Conservation (phyloP, 1,140 invertebrate species). For the Rhysida immarginata region DNA sequence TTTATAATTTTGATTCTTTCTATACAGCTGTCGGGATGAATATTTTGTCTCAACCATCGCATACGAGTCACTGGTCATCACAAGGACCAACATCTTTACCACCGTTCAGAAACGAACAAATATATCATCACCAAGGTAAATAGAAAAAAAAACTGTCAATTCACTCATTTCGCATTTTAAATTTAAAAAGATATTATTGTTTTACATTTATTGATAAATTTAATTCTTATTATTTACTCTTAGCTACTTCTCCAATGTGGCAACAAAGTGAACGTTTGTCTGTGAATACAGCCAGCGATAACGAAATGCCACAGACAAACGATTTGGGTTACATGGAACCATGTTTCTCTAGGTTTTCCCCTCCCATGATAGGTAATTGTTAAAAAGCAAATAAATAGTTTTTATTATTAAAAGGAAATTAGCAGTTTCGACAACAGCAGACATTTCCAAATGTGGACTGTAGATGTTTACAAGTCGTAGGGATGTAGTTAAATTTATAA, state of each 20-base stretch:
- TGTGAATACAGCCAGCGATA: constrained; percentile 8
- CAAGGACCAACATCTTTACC: constrained; percentile 4
- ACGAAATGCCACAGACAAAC: neutral
- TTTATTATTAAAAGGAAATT: constrained; percentile 9
- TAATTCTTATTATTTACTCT: no score
- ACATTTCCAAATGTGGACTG: no score
- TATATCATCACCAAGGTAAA: neutral
- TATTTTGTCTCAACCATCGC: neutral
- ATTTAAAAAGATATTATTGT: no score
- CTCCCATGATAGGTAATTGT: constrained; percentile 7
- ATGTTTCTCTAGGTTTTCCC: neutral
- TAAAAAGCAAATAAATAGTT: constrained; percentile 8
- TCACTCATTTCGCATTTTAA: no score
- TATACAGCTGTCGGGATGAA: neutral
- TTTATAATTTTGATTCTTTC: neutral
- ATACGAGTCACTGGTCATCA: constrained; percentile 9
- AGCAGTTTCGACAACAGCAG: constrained; percentile 10
- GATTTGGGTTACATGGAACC: neutral
- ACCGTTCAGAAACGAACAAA: neutral
- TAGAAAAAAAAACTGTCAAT: neutral
- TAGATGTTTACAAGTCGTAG: no score
- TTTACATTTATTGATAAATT: no score
- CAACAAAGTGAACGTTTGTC: neutral
- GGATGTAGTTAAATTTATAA: no score
- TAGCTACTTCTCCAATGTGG: neutral